phyloP scores from a whole-genome alignment of 2,113 vertebrate species.

The Solea senegalensis region DNA sequence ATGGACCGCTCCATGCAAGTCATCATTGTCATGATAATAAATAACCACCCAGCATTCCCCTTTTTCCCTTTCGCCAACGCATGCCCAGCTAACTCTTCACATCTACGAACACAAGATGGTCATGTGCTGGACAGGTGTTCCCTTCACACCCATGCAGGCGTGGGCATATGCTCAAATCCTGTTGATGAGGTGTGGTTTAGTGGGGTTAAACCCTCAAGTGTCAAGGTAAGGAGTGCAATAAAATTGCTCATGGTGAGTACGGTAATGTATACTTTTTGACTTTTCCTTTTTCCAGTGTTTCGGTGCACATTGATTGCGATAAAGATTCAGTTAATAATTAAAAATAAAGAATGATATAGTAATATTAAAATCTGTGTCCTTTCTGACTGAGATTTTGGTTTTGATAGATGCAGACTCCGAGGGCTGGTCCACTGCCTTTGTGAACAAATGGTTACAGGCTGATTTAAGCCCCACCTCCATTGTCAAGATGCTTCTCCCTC shows the following conservation, averaged over 20 bases:
- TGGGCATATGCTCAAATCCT: slow-evolving; percentile 52
- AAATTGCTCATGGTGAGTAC: slow-evolving; percentile 30
- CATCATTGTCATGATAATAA: slow-evolving; percentile 74
- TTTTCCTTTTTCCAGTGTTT: slow-evolving; percentile 13
- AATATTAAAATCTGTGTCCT: background rate
- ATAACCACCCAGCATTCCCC: slow-evolving; percentile 65
- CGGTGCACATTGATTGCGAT: background rate
- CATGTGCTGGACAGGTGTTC: slow-evolving; percentile 73
- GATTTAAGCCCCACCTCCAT: slow-evolving; percentile 74
- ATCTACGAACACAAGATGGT: slow-evolving; percentile 72
- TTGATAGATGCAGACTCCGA: slow-evolving; percentile 74
- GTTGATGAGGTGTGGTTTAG: slow-evolving; percentile 64
- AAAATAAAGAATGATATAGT: background rate
- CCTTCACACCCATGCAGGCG: slow-evolving; percentile 40
- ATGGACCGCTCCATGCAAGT: slow-evolving; percentile 98
- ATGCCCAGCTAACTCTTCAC: slow-evolving; percentile 77
- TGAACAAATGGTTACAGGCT: slow-evolving; percentile 82
- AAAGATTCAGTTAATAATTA: background rate
- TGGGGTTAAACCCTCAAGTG: slow-evolving; percentile 41
- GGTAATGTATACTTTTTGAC: slow-evolving; percentile 58
- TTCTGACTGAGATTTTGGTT: slow-evolving; percentile 28
- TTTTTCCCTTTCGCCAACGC: slow-evolving; percentile 60
- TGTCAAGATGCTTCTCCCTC: slow-evolving; percentile 67
- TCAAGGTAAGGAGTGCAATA: slow-evolving; percentile 67
- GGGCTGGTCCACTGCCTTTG: slow-evolving; percentile 78